These are phyloP conservation scores for Acromyrmex echinatior DNA, from an alignment of 1,140 invertebrate species.

Conservation along the genomic window DNA sequence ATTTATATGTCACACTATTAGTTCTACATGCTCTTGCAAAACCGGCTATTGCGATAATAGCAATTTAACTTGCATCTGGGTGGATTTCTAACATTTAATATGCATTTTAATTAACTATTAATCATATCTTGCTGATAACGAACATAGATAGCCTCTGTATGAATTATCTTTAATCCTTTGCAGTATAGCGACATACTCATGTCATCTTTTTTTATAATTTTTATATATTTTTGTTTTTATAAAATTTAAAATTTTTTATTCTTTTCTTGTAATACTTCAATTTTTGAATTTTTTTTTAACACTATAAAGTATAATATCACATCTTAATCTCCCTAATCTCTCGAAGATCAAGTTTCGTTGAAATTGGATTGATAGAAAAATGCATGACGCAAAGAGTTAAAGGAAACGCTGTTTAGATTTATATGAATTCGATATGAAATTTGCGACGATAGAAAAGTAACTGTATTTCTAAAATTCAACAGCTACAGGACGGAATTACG, in stretches of 20 bases:
- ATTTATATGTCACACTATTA: neutral
- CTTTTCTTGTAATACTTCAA: too few species aligned
- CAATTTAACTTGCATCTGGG: neutral
- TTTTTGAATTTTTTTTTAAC: too few species aligned
- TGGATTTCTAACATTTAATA: neutral
- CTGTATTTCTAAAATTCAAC: constrained; percentile 10
- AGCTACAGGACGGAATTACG: constrained; percentile 21
- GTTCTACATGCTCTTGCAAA: neutral
- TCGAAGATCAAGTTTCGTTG: too few species aligned
- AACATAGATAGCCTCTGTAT: too few species aligned
- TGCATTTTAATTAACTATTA: constrained; percentile 14
- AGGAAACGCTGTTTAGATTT: neutral
- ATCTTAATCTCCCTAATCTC: too few species aligned
- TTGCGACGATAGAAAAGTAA: neutral
- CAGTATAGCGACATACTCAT: too few species aligned
- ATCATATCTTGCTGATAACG: neutral
- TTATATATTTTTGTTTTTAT: too few species aligned
- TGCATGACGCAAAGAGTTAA: neutral
- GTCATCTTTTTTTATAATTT: too few species aligned
- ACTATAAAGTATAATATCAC: too few species aligned
- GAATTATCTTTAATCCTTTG: too few species aligned
- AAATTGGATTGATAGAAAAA: too few species aligned
- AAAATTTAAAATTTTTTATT: too few species aligned
- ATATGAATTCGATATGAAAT: neutral
- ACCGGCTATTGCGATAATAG: neutral